These are phyloP conservation scores for Gobio gobio DNA, from an alignment of 2,113 vertebrate genomes.

Conservation along the genomic window DNA sequence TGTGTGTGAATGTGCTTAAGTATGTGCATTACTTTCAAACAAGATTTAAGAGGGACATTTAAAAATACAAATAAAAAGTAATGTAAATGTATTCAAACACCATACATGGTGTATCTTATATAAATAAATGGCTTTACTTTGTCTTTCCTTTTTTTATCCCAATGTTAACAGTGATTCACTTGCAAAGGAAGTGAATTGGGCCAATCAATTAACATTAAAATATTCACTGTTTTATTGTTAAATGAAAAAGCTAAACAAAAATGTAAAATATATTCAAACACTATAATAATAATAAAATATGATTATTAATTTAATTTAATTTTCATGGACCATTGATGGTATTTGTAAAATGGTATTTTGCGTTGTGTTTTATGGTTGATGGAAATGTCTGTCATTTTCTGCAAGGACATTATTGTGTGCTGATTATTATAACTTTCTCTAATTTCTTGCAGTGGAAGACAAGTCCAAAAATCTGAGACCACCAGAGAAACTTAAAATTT, in stretches of 20 bases:
- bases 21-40: neutral
- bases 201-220: too few species aligned
- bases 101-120: neutral
- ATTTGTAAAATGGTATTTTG: neutral
- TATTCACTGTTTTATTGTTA: too few species aligned
- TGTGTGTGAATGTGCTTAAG: slow-evolving; percentile 11
- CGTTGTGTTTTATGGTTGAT: neutral
- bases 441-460: neutral
- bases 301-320: neutral
- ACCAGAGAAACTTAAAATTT: neutral
- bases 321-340: neutral
- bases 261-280: too few species aligned
- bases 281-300: neutral
- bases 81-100: neutral
- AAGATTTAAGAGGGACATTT: neutral
- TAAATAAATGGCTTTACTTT: too few species aligned
- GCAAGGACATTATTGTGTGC: too few species aligned
- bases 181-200: too few species aligned
- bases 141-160: too few species aligned
- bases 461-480: neutral
- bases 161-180: too few species aligned
- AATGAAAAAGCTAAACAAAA: too few species aligned
- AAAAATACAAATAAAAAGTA: too few species aligned
- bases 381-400: neutral
- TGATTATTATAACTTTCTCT: neutral